Conservation (phyloP, 2,113 vertebrate species). For the Actinemys pallida region DNA sequence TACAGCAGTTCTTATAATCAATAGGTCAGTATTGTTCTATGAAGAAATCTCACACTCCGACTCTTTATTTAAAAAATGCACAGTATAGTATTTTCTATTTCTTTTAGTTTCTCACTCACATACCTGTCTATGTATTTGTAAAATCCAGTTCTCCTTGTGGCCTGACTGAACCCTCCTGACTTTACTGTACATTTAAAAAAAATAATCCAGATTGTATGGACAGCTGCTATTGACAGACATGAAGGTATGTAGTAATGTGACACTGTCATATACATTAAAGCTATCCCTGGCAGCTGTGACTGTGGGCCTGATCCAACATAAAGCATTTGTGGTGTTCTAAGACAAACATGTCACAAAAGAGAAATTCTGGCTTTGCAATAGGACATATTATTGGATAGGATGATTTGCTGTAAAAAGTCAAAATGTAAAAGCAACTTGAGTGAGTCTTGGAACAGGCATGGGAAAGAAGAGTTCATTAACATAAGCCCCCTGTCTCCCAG, state of each 20-base stretch:
- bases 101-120: background rate
- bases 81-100: background rate
- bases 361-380: conserved; percentile 35
- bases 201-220: background rate
- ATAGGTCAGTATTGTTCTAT: background rate
- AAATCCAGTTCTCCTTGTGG: background rate
- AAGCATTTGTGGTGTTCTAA: conserved; percentile 46
- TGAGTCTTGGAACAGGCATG: background rate
- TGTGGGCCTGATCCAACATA: background rate
- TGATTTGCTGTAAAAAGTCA: background rate
- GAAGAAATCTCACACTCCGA: background rate
- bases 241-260: conserved; percentile 40
- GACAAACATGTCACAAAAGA: background rate
- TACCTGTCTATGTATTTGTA: background rate
- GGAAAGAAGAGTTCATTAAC: background rate
- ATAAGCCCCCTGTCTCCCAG: background rate
- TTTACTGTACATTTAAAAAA: fast-evolving
- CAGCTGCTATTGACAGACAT: conserved; percentile 47
- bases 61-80: background rate
- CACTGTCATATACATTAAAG: background rate
- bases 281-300: conserved; percentile 5
- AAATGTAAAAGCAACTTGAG: background rate
- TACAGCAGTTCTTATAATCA: background rate
- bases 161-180: background rate
- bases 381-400: background rate